phyloP scores from a whole-genome alignment of 2,888 invertebrate species.

The Microctonus aethiopoides region DNA sequence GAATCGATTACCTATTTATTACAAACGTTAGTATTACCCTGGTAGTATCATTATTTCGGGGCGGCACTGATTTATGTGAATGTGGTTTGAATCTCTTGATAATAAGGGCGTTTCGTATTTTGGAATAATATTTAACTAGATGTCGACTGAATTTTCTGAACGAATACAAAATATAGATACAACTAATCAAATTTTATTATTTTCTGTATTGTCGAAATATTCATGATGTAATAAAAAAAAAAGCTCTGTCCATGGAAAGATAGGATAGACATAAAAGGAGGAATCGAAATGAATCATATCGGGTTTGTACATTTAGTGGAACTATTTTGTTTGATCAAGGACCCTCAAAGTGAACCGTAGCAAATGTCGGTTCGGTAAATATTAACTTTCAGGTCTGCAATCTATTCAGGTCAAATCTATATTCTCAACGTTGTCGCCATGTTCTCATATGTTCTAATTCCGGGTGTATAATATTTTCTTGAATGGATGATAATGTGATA shows the following conservation, averaged over 20 bases:
- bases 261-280: not conserved
- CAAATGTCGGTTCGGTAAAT: not conserved
- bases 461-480: not conserved
- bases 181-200: not conserved
- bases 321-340: not conserved
- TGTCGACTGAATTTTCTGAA: not conserved
- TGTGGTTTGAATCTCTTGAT: constrained; percentile 20
- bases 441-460: not conserved
- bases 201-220: not conserved
- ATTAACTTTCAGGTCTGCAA: not conserved
- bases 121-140: not conserved
- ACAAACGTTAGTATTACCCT: constrained; percentile 34
- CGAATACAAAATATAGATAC: not conserved
- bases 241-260: not conserved
- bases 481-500: too few species aligned
- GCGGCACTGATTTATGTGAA: constrained; percentile 24
- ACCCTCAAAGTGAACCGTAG: not conserved
- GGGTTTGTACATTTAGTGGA: not conserved
- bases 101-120: constrained; percentile 5
- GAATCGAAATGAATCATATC: not conserved
- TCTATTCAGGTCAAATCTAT: not conserved
- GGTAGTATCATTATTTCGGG: constrained; percentile 14
- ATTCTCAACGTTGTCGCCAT: not conserved
- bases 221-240: not conserved
- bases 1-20: constrained; percentile 44